Base-by-base conservation (phyloP, 37 sponge, comb jelly and placozoan genomes). In the Mnemiopsis leidyi region DNA sequence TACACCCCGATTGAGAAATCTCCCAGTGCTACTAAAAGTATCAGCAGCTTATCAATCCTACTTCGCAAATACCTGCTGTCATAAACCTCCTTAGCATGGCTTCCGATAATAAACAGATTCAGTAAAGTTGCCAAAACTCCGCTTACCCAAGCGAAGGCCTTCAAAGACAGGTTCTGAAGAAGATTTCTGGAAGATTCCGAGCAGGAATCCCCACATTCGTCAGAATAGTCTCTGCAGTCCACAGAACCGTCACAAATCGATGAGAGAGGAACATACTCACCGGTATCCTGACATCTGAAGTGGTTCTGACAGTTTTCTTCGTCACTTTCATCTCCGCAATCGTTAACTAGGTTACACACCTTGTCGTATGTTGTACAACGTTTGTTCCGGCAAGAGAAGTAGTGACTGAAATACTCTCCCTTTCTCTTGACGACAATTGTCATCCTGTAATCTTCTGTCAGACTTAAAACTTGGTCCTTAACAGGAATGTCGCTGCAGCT, bases 321-420 rank as follows among this genome's bases (percentile, higher is more conserved):
- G 18, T 77, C 79, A 77, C 79, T 77, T 1, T 18, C 3, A 34
- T 77, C 79, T 77, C 79, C 79, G 18, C 79, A 77, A 77, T 77
- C 79, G 33, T 77, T 18, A 9, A 77, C 79, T 32, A 77, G 79
- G 32, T 77, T 34, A 77, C 79, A 77, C 36, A 77, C 79, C 0
- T 77, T 77, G 18, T 32, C 20, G 36, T 77, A 77, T 2, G 79
- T 26, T 26, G 33, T 18, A 32, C 79, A 77, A 0, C 18, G 34
- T 1, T 32, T 77, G 36, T 77, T 77, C 20, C 33, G 9, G 33
- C 79, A 77, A 33, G 26, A 26, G 79, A 77, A 77, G 7, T 34
- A 77, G 1, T 77, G 1, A 20, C 0, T 34, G 36, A 34, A 34
- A 32, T 77, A 77, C 3, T 1, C 18, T 0, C 79, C 79, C 36